Conservation (phyloP, 2,888 invertebrate genomes). For the Pachydiplax longipennis region DNA sequence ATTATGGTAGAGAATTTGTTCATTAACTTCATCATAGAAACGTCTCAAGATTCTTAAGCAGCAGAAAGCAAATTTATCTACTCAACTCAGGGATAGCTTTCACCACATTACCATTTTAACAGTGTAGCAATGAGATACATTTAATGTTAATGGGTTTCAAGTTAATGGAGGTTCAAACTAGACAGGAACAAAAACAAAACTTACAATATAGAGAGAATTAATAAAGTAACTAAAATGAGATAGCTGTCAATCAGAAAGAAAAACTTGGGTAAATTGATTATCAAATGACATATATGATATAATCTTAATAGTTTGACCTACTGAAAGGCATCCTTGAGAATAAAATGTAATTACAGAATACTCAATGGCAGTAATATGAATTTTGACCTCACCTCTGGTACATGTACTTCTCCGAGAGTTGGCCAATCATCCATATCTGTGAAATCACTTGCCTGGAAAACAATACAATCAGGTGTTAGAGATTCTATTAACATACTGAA, state of each 20-base stretch:
- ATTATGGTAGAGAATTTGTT: background rate
- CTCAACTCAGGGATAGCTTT: too few relatives aligned
- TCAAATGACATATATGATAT: too few relatives aligned
- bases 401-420: constrained; percentile 72
- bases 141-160: too few relatives aligned
- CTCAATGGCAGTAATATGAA: background rate
- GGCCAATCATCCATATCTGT: constrained; percentile 93
- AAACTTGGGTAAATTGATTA: too few relatives aligned
- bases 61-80: too few relatives aligned
- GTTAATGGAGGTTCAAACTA: too few relatives aligned
- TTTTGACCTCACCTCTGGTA: constrained; percentile 61
- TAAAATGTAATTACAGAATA: background rate
- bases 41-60: background rate
- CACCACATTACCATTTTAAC: too few relatives aligned
- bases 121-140: too few relatives aligned
- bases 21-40: background rate
- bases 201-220: too few relatives aligned
- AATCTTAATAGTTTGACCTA: background rate
- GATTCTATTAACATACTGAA: background rate
- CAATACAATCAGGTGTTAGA: constrained; percentile 43
- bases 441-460: constrained; percentile 82
- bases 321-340: background rate
- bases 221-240: too few relatives aligned
- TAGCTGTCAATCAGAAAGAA: too few relatives aligned
- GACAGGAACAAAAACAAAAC: too few relatives aligned